Conservation (phyloP, 2,113 vertebrate genomes). For the Meriones unguiculatus region DNA sequence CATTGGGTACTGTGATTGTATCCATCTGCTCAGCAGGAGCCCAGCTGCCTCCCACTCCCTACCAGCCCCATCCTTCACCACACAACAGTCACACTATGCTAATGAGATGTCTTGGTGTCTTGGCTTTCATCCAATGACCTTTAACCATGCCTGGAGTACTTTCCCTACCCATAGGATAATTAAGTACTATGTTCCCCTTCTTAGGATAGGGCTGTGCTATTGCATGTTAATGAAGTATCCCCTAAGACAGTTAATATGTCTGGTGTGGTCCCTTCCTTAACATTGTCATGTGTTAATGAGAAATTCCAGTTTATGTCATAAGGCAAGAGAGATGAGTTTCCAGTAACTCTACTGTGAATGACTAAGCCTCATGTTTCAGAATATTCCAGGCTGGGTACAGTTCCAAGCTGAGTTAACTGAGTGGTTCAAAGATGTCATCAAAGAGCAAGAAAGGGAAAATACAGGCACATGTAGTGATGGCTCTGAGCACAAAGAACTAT, state of each 20-base stretch:
- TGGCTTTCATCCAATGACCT: too few species aligned
- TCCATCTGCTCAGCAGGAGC: background rate
- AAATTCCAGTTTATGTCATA: conserved; percentile 16
- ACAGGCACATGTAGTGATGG: background rate
- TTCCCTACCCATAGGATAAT: too few species aligned
- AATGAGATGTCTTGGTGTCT: too few species aligned
- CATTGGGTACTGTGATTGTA: too few species aligned
- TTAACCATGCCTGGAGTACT: too few species aligned
- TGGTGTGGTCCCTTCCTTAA: background rate
- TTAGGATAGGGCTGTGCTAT: too few species aligned
- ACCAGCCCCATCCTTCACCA: background rate
- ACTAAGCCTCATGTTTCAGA: background rate
- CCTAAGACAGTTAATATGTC: background rate
- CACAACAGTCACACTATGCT: background rate
- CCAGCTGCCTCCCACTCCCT: background rate
- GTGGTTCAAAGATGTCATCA: background rate
- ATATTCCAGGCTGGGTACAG: too few species aligned
- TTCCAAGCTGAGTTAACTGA: background rate
- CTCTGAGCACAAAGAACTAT: background rate
- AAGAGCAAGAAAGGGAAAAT: background rate
- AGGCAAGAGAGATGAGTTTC: conserved; percentile 9
- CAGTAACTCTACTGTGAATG: background rate
- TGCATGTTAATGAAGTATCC: too few species aligned
- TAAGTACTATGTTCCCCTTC: too few species aligned
- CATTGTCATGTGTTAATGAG: background rate